Percentiles rank a stretch among this genome's conserved stretches.
Evolutionary conservation across 2,113 vertebrate genomes (phyloP).

Genomic region (Vicugna pacos): DNA sequence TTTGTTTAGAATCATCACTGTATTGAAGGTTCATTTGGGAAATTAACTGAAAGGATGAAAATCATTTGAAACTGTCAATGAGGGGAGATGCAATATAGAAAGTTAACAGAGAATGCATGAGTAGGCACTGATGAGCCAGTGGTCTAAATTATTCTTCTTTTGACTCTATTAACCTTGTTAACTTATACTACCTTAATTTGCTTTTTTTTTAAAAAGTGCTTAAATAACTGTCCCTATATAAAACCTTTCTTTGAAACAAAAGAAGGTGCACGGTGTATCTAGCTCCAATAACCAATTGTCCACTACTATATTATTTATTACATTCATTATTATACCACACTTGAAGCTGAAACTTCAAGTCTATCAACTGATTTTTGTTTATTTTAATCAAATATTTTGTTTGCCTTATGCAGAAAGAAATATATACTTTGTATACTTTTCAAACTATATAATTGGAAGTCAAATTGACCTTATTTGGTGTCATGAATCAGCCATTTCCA

Average conservation of each 20-base stretch:
- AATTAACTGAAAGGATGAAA: conserved; percentile 5
- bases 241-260: not conserved
- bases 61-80: not conserved
- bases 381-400: not conserved
- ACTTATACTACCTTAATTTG: not conserved
- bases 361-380: not conserved
- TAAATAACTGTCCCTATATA: not conserved
- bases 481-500: not conserved
- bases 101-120: not conserved
- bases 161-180: not conserved
- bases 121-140: not conserved
- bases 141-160: not conserved
- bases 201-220: not conserved
- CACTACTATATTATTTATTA: not conserved
- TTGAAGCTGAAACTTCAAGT: not conserved
- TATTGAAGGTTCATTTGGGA: not conserved
- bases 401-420: not conserved
- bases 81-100: not conserved
- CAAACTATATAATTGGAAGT: not conserved
- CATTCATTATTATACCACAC: not conserved
- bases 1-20: not conserved
- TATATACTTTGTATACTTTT: not conserved
- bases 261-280: rapidly evolving
- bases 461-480: not conserved
- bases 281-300: not conserved